Base-by-base conservation (phyloP, 1,140 invertebrate species). In the Acromyrmex echinatior region DNA sequence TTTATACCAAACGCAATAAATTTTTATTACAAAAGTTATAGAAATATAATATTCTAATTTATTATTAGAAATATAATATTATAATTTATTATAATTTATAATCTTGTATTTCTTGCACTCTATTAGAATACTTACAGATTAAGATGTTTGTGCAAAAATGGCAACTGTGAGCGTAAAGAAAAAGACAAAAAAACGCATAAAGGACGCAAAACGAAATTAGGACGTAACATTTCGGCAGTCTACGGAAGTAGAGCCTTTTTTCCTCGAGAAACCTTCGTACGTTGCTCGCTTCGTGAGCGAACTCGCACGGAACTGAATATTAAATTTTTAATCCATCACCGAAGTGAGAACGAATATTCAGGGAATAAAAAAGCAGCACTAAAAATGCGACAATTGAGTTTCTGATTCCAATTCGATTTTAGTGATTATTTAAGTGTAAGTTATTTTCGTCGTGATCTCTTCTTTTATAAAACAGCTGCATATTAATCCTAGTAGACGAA, bases 321-420 rank as follows among this genome's bases (percentile, higher is more conserved):
- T 82, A 82, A 87, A 87, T 74, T 84, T 87, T 87, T 84, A 74
- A 86, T 86, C 78, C 56, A 62, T 82, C 63, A 82, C 65, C 5
- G 21, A 81, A 81, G 51, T 14, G 56, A 62, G 56, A 62, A 79
- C 66, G 35, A 14, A 53, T 51, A 16, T 81, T 14, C 21, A 31
- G 3, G 21, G 16, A n/a, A 25, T 16, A 58, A 81, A 81, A 81
- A 58, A 66, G 49, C 39, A 31, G 10, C 18, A 66, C 16, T 31
- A 7, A 25, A 65, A 65, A 65, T 5, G 25, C 12, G 18, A 70
- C 66, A 58, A 71, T 58, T 39, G 31, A 16, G 25, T 81, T 58
- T 62, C 39, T 39, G 10, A 16, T 73, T 51, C 3, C 66, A n/a
- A 81, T 58, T 71, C 49, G 12, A 56, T 31, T 49, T 12, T 31